Evolutionary conservation across 53 echinoderm and acorn worm genomes (phyloP).

Genomic region (Mesocentrotus franciscanus): DNA sequence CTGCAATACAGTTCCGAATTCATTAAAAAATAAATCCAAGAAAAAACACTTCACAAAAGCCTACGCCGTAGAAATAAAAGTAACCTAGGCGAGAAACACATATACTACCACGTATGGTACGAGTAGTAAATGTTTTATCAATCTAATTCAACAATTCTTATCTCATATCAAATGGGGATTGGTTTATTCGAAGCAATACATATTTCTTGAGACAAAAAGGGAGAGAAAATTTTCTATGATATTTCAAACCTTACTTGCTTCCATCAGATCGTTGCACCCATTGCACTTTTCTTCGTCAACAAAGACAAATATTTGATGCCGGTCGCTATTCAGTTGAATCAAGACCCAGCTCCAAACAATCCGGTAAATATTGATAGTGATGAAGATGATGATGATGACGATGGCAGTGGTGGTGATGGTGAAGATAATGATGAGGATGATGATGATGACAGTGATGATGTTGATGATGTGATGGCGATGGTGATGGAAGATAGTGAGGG

Average conservation of each 20-base stretch:
- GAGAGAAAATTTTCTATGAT: background rate
- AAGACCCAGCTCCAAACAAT: background rate
- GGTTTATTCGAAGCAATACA: too few relatives aligned
- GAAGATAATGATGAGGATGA: background rate
- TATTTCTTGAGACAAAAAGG: background rate
- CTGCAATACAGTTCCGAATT: too few relatives aligned
- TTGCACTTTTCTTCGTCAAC: slow-evolving; percentile 11
- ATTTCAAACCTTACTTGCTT: background rate
- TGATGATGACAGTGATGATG: background rate
- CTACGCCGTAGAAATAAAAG: too few relatives aligned
- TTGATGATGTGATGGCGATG: background rate
- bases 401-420: background rate
- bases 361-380: background rate
- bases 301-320: background rate
- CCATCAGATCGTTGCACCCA: background rate
- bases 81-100: too few relatives aligned
- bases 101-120: too few relatives aligned
- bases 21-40: too few relatives aligned
- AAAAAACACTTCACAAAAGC: too few relatives aligned
- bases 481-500: too few relatives aligned
- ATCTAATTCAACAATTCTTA: too few relatives aligned
- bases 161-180: too few relatives aligned
- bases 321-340: background rate
- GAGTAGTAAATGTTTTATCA: too few relatives aligned
- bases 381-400: background rate